Conservation (phyloP, 2,113 vertebrate genomes). For the Chaetorhynchus papuensis region DNA sequence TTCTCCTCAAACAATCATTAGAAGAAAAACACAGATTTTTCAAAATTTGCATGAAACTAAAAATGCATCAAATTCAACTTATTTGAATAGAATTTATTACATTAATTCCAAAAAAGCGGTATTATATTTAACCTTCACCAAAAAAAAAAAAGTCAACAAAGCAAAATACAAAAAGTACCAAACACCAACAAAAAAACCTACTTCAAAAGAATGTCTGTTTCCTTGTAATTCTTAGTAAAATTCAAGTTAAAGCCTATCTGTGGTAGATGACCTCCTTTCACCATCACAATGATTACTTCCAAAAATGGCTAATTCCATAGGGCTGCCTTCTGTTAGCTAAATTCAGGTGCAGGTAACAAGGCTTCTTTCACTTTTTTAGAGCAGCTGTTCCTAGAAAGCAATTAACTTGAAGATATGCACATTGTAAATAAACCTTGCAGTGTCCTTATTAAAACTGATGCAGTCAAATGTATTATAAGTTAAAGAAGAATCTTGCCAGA, state of each 20-base stretch:
- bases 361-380: not conserved
- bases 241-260: not conserved
- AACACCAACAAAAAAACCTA: not conserved
- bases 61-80: not conserved
- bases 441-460: not conserved
- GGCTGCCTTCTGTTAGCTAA: not conserved
- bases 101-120: not conserved
- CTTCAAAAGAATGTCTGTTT: not conserved
- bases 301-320: not conserved
- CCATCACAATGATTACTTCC: not conserved
- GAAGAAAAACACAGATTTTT: not conserved
- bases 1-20: not conserved
- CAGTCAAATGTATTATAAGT: not conserved
- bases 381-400: not conserved
- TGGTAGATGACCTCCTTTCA: not conserved
- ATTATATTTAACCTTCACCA: not conserved
- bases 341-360: not conserved
- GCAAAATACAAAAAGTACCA: not conserved
- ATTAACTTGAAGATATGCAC: not conserved
- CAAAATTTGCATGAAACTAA: not conserved
- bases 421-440: not conserved
- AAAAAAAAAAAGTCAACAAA: not conserved
- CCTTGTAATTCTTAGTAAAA: not conserved
- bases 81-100: not conserved
- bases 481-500: not conserved